Evolutionary conservation across 1,140 invertebrate genomes (phyloP).

Genomic region (Hyles vespertilio): DNA sequence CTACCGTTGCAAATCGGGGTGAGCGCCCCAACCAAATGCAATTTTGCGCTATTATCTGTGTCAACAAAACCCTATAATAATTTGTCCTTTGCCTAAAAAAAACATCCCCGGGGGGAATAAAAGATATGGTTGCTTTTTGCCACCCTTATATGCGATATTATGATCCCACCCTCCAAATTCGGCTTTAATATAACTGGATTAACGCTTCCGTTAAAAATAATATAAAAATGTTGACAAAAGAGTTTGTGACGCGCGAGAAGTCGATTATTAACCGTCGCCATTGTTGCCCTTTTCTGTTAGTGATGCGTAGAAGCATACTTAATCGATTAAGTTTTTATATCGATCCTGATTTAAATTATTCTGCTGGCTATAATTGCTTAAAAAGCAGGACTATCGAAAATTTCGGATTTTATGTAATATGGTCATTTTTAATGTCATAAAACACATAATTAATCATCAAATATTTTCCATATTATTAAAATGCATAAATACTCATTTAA

Average conservation of each 20-base stretch:
- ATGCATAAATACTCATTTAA: no score
- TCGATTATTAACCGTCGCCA: conserved; percentile 52
- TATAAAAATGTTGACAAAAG: conserved; percentile 42
- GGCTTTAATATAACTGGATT: conserved; percentile 67
- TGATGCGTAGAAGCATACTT: no score
- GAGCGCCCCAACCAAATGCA: conserved; percentile 20
- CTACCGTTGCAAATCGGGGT: no score
- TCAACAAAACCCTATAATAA: conserved; percentile 49
- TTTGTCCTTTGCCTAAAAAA: conserved; percentile 25
- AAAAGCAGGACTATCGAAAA: no score
- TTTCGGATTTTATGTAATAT: no score
- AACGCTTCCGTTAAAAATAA: conserved; percentile 33
- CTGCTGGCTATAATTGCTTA: no score
- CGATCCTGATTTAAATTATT: conserved; percentile 26
- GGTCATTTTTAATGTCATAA: conserved; percentile 53
- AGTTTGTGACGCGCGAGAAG: conserved; percentile 38
- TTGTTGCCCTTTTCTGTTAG: conserved; percentile 38
- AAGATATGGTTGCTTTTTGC: conserved; percentile 1
- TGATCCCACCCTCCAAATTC: conserved; percentile 43
- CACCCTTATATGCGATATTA: conserved; percentile 34
- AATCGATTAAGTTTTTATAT: no score
- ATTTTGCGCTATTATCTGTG: conserved; percentile 48
- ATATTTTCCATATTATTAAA: neutral
- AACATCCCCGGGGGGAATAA: conserved; percentile 40
- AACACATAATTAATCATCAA: neutral